Conservation (phyloP, 2,888 invertebrate genomes). For the Latrodectus elegans region DNA sequence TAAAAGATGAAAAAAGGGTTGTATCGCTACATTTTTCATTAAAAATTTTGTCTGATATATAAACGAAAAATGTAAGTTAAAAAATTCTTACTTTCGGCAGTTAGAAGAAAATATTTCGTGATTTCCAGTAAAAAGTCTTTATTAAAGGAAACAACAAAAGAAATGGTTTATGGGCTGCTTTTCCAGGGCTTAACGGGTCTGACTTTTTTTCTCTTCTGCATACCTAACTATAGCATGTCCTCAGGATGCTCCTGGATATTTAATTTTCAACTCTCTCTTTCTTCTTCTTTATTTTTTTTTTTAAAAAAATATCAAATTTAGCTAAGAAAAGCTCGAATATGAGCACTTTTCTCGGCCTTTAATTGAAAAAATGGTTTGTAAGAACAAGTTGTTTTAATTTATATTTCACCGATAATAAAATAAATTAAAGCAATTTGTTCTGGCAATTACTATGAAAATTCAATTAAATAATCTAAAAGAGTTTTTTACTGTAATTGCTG, state of each 20-base stretch:
- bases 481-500: no score
- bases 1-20: slow-evolving; percentile 46
- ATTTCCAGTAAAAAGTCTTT: slow-evolving; percentile 60
- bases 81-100: slow-evolving; percentile 53
- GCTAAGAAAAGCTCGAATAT: background rate
- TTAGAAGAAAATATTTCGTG: slow-evolving; percentile 64
- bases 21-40: slow-evolving; percentile 64
- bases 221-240: slow-evolving; percentile 10
- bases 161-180: slow-evolving; percentile 60
- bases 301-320: background rate
- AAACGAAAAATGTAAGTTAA: slow-evolving; percentile 45
- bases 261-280: slow-evolving; percentile 29
- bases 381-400: background rate
- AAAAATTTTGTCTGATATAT: slow-evolving; percentile 67
- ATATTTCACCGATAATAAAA: no score
- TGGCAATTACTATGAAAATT: no score
- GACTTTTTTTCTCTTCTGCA: slow-evolving; percentile 17
- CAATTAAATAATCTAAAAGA: no score
- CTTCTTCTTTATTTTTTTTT: background rate
- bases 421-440: no score
- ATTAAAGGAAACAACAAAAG: slow-evolving; percentile 65
- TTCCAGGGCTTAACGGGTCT: slow-evolving; percentile 25
- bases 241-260: slow-evolving; percentile 22
- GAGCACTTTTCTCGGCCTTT: background rate
- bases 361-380: slow-evolving; percentile 14